phyloP scores from a whole-genome alignment of 1,140 invertebrate species.

The Drosophila tani region DNA sequence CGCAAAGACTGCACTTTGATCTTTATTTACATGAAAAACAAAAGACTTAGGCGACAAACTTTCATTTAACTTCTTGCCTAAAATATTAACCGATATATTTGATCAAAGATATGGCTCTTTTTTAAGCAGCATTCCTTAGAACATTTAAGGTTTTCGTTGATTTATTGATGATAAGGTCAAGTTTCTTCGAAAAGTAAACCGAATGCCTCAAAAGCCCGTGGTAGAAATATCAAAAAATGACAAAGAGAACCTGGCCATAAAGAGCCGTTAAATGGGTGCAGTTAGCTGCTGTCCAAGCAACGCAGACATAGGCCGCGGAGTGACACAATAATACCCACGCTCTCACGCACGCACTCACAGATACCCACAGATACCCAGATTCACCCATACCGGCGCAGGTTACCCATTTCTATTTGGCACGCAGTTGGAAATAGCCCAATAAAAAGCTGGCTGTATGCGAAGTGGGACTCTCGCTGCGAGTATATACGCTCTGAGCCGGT shows the following conservation, averaged over 20 bases:
- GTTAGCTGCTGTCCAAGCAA: constrained; percentile 53
- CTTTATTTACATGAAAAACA: background rate
- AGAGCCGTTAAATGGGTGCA: constrained; percentile 75
- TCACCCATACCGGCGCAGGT: constrained; percentile 22
- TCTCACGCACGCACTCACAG: constrained; percentile 12
- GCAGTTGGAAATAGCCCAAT: constrained; percentile 73
- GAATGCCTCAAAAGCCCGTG: background rate
- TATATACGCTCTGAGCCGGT: constrained; percentile 54
- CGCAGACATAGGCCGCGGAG: constrained; percentile 7
- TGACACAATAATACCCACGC: constrained; percentile 62
- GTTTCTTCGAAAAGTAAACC: background rate
- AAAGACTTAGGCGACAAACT: constrained; percentile 65
- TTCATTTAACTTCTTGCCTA: too few relatives aligned
- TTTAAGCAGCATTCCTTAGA: background rate
- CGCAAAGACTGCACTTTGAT: too few relatives aligned
- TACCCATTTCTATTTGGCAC: constrained; percentile 66
- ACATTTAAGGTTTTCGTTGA: background rate
- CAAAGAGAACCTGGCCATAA: constrained; percentile 46
- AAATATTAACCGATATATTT: background rate
- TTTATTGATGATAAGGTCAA: background rate
- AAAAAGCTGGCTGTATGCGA: constrained; percentile 57
- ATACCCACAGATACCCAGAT: constrained; percentile 41
- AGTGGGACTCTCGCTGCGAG: constrained; percentile 31
- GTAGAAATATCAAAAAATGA: constrained; percentile 7
- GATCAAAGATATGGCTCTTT: background rate